Evolutionary conservation across 1,140 invertebrate genomes (phyloP).

Genomic region (Macrostomum lignano): DNA sequence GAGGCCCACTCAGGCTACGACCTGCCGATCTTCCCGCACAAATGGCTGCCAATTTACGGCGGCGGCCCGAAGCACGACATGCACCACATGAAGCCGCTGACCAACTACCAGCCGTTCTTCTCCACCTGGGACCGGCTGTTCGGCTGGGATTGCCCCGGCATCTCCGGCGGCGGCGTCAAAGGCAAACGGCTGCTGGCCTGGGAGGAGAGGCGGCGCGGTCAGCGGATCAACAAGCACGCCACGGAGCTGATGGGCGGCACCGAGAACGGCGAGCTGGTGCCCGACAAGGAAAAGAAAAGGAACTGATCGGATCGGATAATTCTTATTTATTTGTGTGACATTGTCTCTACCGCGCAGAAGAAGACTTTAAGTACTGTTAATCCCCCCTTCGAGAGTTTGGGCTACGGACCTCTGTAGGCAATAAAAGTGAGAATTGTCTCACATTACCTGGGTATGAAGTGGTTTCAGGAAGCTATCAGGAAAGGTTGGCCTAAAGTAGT

Average conservation of each 20-base stretch:
- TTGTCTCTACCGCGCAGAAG: too few species aligned
- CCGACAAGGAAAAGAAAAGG: too few species aligned
- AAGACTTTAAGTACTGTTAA: too few species aligned
- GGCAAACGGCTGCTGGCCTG: slow-evolving; percentile 13
- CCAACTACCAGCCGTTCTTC: slow-evolving; percentile 29
- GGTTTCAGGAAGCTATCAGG: too few species aligned
- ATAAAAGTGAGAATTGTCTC: too few species aligned
- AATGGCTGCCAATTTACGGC: slow-evolving; percentile 17
- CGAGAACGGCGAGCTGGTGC: background rate
- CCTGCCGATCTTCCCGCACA: slow-evolving; percentile 15
- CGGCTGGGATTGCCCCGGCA: slow-evolving; percentile 18
- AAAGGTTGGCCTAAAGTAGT: too few species aligned
- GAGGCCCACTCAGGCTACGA: slow-evolving; percentile 26
- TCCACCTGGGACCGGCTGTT: slow-evolving; percentile 26
- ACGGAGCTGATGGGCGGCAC: background rate
- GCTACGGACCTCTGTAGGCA: too few species aligned
- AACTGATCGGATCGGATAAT: too few species aligned
- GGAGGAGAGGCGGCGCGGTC: slow-evolving; percentile 10
- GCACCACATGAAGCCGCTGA: slow-evolving; percentile 28
- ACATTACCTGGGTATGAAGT: too few species aligned
- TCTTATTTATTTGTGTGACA: too few species aligned
- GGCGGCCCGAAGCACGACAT: slow-evolving; percentile 30
- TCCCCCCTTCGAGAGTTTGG: too few species aligned
- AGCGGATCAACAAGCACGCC: background rate
- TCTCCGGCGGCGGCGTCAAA: slow-evolving; percentile 15